Conservation (phyloP, 2,113 vertebrate genomes). For the Tichodroma muraria region DNA sequence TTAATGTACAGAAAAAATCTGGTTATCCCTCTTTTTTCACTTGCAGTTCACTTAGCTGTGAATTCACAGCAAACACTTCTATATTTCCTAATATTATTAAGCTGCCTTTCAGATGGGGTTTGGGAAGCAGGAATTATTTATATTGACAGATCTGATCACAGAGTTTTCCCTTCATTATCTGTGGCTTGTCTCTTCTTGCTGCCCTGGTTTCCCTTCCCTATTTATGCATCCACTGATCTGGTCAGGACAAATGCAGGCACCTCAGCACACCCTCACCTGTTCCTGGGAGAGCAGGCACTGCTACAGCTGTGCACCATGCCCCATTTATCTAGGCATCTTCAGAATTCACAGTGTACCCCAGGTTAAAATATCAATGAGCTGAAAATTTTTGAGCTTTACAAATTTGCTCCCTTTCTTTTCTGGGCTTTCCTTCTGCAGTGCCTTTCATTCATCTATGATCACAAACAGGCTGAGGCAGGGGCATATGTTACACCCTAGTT, state of each 20-base stretch:
- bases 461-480: neutral
- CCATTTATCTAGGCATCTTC: neutral
- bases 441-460: neutral
- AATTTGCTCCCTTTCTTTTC: neutral
- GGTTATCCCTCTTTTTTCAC: neutral
- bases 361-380: neutral
- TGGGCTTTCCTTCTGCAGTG: neutral
- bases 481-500: rapidly evolving
- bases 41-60: neutral
- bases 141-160: neutral
- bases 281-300: neutral
- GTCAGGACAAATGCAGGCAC: neutral
- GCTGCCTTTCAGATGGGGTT: neutral
- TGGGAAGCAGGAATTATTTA: neutral
- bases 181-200: neutral
- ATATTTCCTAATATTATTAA: neutral
- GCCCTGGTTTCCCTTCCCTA: neutral
- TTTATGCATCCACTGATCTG: neutral
- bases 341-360: neutral
- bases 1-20: neutral
- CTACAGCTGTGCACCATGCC: neutral
- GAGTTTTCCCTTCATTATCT: neutral
- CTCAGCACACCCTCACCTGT: neutral
- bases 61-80: neutral
- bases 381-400: neutral